Base-by-base conservation (phyloP, 2,888 invertebrate species). In the Cataglyphis livida region DNA sequence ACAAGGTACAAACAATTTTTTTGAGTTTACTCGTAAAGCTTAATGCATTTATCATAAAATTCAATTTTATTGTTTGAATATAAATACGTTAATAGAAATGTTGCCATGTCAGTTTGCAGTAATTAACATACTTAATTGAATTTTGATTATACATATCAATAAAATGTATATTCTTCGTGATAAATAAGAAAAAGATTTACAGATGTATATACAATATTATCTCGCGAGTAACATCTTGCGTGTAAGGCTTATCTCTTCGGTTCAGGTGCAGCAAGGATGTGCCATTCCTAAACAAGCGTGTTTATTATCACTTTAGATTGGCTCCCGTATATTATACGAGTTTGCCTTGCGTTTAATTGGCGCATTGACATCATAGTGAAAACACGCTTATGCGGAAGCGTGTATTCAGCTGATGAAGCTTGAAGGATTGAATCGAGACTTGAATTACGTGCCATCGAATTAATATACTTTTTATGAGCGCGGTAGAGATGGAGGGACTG, bases 381-480 rank as follows among this genome's bases (percentile, higher is more conserved):
- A 35, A 48, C 35, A 75, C n/a, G 28, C 10, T 68, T 68, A 25
- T n/a, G 44, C 18, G 51, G 18, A 38, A 65, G 25, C 18, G 51
- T 75, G 51, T 41, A 12, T 9, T 44, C 10, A 21, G 21, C 41
- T 64, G 57, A 70, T 59, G 78, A 78, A 35, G 25, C 57, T 15
- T 35, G 44, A 41, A 57, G 18, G 59, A 66, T 66, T 54, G 32
- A 44, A 66, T 81, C 35, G 84, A 54, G 84, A 85, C 87, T 51
- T 84, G 81, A 83, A 86, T 85, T 86, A 87, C 85, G 89, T 89
- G 85, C 57, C 84, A 65, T 59, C 75, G 86, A 84, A 87, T 91
- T 85, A 85, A 90, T 84, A 78, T 76, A 85, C 83, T 87, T 90
- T 87, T 83, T 83, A 54, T 28, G 62, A 78, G 61, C 79, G 38